Evolutionary conservation across 2,888 invertebrate genomes (phyloP).

Genomic region (Nomada ferruginata): DNA sequence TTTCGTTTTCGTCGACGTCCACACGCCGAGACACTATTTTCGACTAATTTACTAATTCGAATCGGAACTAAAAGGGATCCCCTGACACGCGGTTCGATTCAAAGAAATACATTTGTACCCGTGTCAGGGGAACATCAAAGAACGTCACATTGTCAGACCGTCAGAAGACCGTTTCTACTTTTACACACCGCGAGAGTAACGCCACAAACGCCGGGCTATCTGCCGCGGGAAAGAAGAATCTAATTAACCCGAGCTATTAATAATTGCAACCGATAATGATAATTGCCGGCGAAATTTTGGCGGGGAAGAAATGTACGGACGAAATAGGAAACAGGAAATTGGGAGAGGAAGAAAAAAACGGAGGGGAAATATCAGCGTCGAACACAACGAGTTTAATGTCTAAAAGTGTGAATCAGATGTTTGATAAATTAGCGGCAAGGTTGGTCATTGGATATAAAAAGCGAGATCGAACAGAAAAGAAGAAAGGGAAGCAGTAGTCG

Average conservation of each 20-base stretch:
- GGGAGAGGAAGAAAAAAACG: no score
- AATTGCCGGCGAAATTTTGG: no score
- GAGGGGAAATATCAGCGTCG: no score
- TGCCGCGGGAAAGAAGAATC: neutral
- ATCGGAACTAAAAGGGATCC: constrained; percentile 23
- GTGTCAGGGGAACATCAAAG: constrained; percentile 44
- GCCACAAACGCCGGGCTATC: neutral
- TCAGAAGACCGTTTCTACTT: neutral
- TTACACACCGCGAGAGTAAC: neutral
- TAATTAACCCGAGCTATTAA: neutral
- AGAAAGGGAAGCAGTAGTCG: constrained; percentile 40
- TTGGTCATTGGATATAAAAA: constrained; percentile 6
- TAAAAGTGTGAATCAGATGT: neutral
- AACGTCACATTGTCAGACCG: constrained; percentile 20
- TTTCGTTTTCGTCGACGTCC: constrained; percentile 31
- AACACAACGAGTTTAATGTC: constrained; percentile 22
- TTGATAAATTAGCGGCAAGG: constrained; percentile 23
- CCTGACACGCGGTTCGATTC: constrained; percentile 31
- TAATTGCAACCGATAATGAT: neutral
- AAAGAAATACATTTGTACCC: constrained; percentile 43
- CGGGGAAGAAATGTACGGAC: no score
- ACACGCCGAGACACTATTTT: constrained; percentile 29
- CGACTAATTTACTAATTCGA: constrained; percentile 49
- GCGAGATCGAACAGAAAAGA: constrained; percentile 6
- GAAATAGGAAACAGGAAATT: no score